These are phyloP conservation scores for Gymnothorax javanicus DNA, from an alignment of 2,797 vertebrate species.

Conservation along the genomic window DNA sequence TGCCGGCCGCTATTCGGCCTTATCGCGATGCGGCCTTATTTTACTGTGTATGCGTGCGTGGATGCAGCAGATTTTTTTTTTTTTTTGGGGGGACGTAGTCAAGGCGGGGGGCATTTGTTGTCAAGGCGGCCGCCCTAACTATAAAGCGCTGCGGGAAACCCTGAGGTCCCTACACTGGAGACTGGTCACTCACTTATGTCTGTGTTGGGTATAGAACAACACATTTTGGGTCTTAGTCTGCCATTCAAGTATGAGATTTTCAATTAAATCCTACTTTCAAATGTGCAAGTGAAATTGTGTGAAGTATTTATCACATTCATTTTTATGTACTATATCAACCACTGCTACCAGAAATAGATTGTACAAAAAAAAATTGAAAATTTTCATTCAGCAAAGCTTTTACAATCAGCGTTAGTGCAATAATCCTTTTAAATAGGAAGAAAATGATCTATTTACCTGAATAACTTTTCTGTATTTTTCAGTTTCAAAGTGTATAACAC, in stretches of 20 bases:
- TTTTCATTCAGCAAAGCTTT: background rate
- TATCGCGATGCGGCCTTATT: too few relatives aligned
- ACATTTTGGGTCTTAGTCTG: background rate
- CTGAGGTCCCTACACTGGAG: background rate
- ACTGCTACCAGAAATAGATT: background rate
- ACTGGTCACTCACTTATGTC: background rate
- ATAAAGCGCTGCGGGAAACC: too few relatives aligned
- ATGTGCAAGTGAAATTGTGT: background rate
- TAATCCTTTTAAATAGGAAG: background rate
- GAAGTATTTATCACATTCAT: background rate
- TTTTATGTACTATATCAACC: background rate
- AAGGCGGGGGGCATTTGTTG: too few relatives aligned
- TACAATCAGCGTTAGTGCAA: background rate
- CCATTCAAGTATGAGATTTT: background rate
- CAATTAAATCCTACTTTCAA: background rate
- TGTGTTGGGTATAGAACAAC: background rate
- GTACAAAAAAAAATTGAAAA: background rate
- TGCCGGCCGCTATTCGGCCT: too few relatives aligned
- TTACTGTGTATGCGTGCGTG: too few relatives aligned
- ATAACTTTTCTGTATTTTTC: constrained; percentile 19
- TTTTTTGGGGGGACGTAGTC: too few relatives aligned
- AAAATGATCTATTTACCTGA: background rate
- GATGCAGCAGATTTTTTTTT: too few relatives aligned
- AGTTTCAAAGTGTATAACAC: constrained; percentile 88
- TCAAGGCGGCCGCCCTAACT: too few relatives aligned